A percentile compares a stretch with the other conserved stretches of the same genome.
phyloP scores from a whole-genome alignment of 1,140 invertebrate genomes.

The Trichomalopsis sarcophagae region DNA sequence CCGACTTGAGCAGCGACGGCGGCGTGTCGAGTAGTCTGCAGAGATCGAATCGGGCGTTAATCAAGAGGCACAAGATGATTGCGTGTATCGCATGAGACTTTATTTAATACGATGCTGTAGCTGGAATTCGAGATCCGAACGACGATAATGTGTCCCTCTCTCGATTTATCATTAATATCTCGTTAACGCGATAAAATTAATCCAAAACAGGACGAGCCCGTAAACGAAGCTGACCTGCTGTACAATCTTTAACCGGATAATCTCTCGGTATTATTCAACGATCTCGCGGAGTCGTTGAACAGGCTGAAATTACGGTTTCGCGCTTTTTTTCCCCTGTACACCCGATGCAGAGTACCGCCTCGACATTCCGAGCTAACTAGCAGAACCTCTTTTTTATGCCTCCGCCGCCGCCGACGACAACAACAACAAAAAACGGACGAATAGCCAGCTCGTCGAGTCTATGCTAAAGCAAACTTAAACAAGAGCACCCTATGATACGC shows the following conservation, averaged over 20 bases:
- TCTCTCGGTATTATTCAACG: neutral
- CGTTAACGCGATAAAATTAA: neutral
- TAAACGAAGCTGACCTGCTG: too few species aligned
- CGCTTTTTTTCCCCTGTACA: neutral
- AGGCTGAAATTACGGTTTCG: neutral
- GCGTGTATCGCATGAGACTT: neutral
- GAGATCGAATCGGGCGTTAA: constrained; percentile 29
- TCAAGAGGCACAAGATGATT: neutral
- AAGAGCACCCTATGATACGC: neutral
- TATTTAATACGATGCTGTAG: neutral
- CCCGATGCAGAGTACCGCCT: too few species aligned
- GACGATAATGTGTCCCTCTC: neutral
- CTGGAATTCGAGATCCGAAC: neutral
- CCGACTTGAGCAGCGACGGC: constrained; percentile 83
- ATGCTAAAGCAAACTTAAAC: too few species aligned
- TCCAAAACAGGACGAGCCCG: neutral
- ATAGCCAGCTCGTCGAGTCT: too few species aligned
- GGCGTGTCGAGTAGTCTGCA: constrained; percentile 83
- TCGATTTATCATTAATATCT: neutral
- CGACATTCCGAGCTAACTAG: too few species aligned
- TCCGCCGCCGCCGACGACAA: too few species aligned
- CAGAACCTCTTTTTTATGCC: too few species aligned
- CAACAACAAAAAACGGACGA: too few species aligned
- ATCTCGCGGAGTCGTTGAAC: neutral
- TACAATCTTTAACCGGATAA: neutral